phyloP scores from a whole-genome alignment of 2,888 invertebrate genomes.

The Drosophila planitibia region DNA sequence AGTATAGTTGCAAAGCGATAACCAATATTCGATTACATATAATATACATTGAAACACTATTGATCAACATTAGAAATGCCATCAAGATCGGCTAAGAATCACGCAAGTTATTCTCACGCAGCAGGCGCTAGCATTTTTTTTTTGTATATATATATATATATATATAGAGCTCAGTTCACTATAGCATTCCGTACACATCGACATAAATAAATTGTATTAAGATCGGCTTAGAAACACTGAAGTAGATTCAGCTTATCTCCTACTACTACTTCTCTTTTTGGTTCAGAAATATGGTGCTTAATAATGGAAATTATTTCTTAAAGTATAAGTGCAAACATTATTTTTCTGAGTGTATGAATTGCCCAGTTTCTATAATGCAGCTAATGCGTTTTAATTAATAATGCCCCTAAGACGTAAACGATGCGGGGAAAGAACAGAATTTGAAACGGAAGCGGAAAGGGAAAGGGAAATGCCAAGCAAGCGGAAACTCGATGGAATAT shows the following conservation, averaged over 20 bases:
- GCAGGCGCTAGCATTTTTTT: not conserved
- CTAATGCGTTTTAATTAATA: not conserved
- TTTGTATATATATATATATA: too few species aligned
- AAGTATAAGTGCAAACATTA: not conserved
- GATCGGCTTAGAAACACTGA: too few species aligned
- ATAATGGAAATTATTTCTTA: too few species aligned
- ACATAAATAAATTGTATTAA: too few species aligned
- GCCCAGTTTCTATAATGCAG: not conserved
- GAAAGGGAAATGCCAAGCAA: not conserved
- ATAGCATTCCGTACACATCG: too few species aligned
- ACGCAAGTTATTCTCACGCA: not conserved
- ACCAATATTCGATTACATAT: not conserved
- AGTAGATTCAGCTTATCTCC: too few species aligned
- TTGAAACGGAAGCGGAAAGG: not conserved
- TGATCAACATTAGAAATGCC: not conserved
- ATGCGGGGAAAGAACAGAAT: not conserved
- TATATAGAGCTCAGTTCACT: too few species aligned
- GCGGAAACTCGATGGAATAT: not conserved
- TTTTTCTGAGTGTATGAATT: not conserved
- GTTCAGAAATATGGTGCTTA: too few species aligned
- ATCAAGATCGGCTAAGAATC: not conserved
- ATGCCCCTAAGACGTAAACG: not conserved
- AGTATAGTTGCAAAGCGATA: too few species aligned
- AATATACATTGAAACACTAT: not conserved
- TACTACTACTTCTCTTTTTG: too few species aligned